Base-by-base conservation (phyloP, 1,140 invertebrate species). In the Bombus confusus region DNA sequence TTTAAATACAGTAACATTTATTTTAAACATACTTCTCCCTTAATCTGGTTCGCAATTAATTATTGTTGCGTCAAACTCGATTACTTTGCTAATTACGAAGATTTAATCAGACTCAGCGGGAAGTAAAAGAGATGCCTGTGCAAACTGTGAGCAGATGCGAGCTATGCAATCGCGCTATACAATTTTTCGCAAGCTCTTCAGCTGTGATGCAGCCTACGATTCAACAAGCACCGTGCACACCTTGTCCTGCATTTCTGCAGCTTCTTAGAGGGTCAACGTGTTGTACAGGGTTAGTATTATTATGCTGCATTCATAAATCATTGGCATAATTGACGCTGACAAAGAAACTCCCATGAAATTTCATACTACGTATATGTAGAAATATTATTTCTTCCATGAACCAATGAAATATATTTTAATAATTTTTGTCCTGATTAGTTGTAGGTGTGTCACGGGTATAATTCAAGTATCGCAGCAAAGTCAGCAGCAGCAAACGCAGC, bases 61-160 rank as follows among this genome's bases (percentile, higher is more conserved):
- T 64, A 47, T n/a, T 31, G 3, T 22, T 64, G 5, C 10, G 10
- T n/a, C 47, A 5, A 37, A 79, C 28, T 69, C 34, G 39, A 62
- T 85, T 39, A 72, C 28, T 37, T 52, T 31, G 18, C 31, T 68
- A 34, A 47, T 15, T 28, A 9, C 0, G 3, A 52, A 34, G 22
- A n/a, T 43, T 68, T 25, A 9, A 31, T 66, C 34, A 94, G 93
- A 94, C 93, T 0, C 43, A 71, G 10, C 77, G 39, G 2, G 87
- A 92, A 69, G 41, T 88, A n/a, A 92, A 83, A 68, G 94, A 94
- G 66, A 88, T 71, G 12, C 82, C 90, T 10, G 85, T 92, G 12
- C 93, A 94, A 83, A 94, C 93, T 2, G 69, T 82, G 39, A 91
- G 90, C 25, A 90, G 84, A 81, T 91, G 91, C 77, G 92, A 93